Evolutionary conservation across 2,113 vertebrate species (phyloP), one percentile per base, ranked within the genome.

Genomic region (Uropsilus gracilis): DNA sequence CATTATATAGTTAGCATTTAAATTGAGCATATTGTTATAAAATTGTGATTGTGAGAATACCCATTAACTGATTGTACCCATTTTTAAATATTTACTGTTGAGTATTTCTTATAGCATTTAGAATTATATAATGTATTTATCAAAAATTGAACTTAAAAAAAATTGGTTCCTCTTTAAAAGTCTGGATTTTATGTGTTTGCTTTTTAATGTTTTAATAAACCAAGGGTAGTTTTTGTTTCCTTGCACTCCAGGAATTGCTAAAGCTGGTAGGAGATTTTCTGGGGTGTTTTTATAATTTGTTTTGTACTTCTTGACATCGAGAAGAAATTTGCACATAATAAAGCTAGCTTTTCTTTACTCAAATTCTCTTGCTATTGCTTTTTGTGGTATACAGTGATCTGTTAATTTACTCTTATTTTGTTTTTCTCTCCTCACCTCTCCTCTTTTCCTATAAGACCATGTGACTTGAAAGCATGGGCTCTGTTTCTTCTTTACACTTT

Each of bases 71-170:
- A 39, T 87, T 22, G 71, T 76, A 39, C 63, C 81, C 16, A 32
- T 50, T 69, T 90, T 92, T 81, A 34, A 69, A 53, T 71, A 7
- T n/a, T 34, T 94, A 44, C 22, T 71, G 50, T 30, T 96, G 4
- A 72, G 3, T 75, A 14, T 78, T 89, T 95, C 75, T 71, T 92
- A 32, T 0, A 63, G 77, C 26, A 91, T 86, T 89, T 50, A 68
- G 24, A 34, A 72, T 81, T 76, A 85, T 22, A 6, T 71, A 14
- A 28, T 57, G 32, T 68, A 71, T 81, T 66, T 75, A 71, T 73
- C 89, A 68, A 53, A 85, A 28, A 90, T 92, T 88, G 34, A 78
- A 86, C 68, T 94, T n/a, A n/a, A n/a, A 75, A 80, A 91, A 85
- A 80, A 34, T 44, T 53, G 8, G 37, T 78, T 94, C 37, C 2